Evolutionary conservation across 2,113 vertebrate genomes (phyloP).

Genomic region (Emberiza fucata): DNA sequence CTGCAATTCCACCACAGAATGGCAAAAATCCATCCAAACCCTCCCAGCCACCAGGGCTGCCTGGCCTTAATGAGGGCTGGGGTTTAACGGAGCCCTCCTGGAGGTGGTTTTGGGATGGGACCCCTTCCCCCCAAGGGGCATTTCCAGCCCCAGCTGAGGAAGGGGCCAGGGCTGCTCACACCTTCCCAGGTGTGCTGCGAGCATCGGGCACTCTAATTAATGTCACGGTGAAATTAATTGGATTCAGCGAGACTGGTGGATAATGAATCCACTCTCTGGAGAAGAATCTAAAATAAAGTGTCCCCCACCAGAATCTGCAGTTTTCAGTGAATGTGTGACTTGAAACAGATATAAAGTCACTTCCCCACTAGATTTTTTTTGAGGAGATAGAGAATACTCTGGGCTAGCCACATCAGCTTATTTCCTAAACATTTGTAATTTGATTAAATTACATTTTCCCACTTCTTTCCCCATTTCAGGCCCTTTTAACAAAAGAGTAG

Average conservation of each 20-base stretch:
- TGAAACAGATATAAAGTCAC: neutral
- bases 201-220: neutral
- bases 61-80: neutral
- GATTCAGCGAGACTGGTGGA: neutral
- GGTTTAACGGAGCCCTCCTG: neutral
- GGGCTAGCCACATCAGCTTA: neutral
- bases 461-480: neutral
- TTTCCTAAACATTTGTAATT: neutral
- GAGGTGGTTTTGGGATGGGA: neutral
- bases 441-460: neutral
- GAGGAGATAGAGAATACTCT: neutral
- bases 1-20: neutral
- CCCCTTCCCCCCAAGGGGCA: neutral
- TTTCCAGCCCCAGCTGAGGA: neutral
- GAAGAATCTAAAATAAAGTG: neutral
- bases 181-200: neutral
- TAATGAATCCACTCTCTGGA: neutral
- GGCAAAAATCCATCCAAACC: neutral
- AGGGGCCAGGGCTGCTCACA: neutral
- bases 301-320: neutral
- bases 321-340: neutral
- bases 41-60: neutral
- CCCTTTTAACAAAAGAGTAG: neutral
- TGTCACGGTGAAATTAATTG: neutral
- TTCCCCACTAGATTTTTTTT: neutral